Base-by-base conservation (phyloP, 2,797 vertebrate species). In the Acrocephalus scirpaceus region DNA sequence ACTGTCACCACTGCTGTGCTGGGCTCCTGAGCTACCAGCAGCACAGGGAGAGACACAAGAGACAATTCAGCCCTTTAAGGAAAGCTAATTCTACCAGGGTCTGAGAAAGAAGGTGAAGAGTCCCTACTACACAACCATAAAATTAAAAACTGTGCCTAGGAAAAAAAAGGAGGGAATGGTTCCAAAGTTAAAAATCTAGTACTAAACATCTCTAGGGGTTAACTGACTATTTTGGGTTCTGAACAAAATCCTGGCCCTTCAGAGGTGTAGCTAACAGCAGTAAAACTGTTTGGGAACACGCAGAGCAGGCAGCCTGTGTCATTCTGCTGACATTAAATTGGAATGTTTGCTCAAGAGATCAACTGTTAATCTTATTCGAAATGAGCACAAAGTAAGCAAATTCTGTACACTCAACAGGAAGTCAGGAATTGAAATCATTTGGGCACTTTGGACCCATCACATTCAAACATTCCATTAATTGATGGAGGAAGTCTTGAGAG, bases 301-400 rank as follows among this genome's bases (percentile, higher is more conserved):
- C 17, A n/a, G 82, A 71, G 42, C 90, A 72, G 65, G 67, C 72
- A 56, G 66, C 40, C 83, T 16, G 3, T 71, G 51, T 70, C 65
- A 45, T 32, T 85, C 86, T 74, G 58, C 92, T 67, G 84, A 77
- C 93, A 60, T 76, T 53, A 82, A 87, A 74, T 13, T 10, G 3
- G 45, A 53, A 76, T 48, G 48, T 85, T 93, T 92, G 90, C 71
- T 94, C 88, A 94, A 95, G 74, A 92, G 80, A 86, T 90, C 67
- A 85, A 67, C 88, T 85, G 48, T 66, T 94, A 85, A 85, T 80
- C 91, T 93, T 64, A 69, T 2, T 91, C 75, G 73, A 75, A 94
- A 90, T 44, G 42, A 82, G 87, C 29, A 93, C 77, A 86, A 88
- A 95, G 64, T 15, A 93, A 91, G 93, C 75, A 73, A 90, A 93